Base-by-base conservation (phyloP, 2,113 vertebrate genomes). In the Electrona antarctica region DNA sequence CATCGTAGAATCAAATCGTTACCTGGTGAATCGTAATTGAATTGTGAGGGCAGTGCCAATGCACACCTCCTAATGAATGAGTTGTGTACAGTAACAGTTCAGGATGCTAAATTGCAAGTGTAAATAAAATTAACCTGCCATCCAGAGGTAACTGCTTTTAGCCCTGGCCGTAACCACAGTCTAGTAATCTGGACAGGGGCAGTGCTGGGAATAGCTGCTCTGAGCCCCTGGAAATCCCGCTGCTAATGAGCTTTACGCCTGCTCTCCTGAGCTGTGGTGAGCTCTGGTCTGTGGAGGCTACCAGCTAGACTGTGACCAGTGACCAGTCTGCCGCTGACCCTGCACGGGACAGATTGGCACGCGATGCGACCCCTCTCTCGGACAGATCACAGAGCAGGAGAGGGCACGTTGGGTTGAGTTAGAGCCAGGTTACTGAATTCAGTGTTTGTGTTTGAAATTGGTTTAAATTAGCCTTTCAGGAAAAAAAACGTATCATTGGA, bases 171-270 rank as follows among this genome's bases (percentile, higher is more conserved):
- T 41, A 41, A 41, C 33, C 5, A 73, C 80, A 76, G 71, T 86
- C 21, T 21, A 21, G 63, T 87, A 86, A 89, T 88, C 88, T 54
- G 48, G 15, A 29, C 11, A 54, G 33, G 33, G 5, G 7, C 62
- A 7, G 21, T 48, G 78, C 80, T n/a, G 15, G 68, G 84, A 92
- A 89, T 91, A 92, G 91, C 67, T 62, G 67, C 80, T 63, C 79
- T 89, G 82, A 92, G 79, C 89, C 15, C 65, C 72, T 84, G 56
- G 71, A 82, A 87, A 85, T 82, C 86, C 74, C 29, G 21, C 7
- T 0, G 5, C 6, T 90, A 89, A 92, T 82, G 89, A 69, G 89
- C 85, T 90, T 86, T 81, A 64, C 67, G 59, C 80, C 55, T 73
- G 77, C 14, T 47, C 64, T 79, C 45, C 76, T 85, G 80, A 84